Evolutionary conservation across 1,140 invertebrate genomes (phyloP).

Genomic region (Drosophila novamexicana): DNA sequence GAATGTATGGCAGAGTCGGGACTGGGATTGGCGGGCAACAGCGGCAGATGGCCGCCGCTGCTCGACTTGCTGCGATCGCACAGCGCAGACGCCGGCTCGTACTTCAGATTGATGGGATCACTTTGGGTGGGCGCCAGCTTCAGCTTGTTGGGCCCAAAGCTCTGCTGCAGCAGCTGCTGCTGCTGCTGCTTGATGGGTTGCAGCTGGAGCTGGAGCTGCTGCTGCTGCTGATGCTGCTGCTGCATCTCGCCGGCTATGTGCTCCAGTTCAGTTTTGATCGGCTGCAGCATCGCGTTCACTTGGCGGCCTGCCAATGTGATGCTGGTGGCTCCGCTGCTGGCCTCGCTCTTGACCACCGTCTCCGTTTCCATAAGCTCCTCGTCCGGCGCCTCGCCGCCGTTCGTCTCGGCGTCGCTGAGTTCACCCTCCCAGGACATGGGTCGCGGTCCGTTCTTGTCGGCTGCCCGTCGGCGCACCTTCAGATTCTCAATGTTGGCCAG

Average conservation of each 20-base stretch:
- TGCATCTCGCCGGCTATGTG: constrained; percentile 69
- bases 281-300: constrained; percentile 38
- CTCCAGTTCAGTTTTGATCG: constrained; percentile 71
- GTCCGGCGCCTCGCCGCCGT: constrained; percentile 14
- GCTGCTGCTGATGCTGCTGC: constrained; percentile 22
- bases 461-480: constrained; percentile 63
- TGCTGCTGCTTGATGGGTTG: background rate
- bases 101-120: constrained; percentile 84
- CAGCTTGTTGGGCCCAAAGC: constrained; percentile 36
- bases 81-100: constrained; percentile 72
- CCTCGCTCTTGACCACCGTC: constrained; percentile 72
- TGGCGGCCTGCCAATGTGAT: constrained; percentile 2
- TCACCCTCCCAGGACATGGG: constrained; percentile 97
- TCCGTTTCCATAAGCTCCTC: constrained; percentile 85
- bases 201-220: constrained; percentile 23
- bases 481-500: constrained; percentile 82
- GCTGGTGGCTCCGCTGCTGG: constrained; percentile 2
- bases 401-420: constrained; percentile 88
- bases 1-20: constrained; percentile 95
- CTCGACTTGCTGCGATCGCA: constrained; percentile 72
- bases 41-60: constrained; percentile 75
- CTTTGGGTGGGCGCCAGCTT: constrained; percentile 79
- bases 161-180: constrained; percentile 9
- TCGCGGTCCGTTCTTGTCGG: constrained; percentile 84
- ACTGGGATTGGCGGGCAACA: constrained; percentile 89